Evolutionary conservation across 2,797 vertebrate species (phyloP).

Genomic region (Botia kubotai): DNA sequence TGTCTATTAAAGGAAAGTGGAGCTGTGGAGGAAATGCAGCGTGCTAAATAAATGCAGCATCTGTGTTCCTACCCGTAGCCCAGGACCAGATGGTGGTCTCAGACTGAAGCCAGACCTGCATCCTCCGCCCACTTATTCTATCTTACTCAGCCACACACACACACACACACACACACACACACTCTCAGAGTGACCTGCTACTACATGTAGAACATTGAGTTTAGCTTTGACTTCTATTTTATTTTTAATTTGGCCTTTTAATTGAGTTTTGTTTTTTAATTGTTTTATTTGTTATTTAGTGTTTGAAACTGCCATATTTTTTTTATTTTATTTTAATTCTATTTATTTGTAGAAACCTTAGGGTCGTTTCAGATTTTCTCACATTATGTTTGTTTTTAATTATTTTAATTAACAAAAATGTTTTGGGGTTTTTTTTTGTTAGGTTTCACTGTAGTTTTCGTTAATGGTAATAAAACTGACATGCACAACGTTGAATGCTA

Average conservation of each 20-base stretch:
- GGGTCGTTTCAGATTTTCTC: not conserved
- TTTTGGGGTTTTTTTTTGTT: not conserved
- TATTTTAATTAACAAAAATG: not conserved
- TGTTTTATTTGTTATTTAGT: too few species aligned
- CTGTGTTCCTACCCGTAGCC: slow-evolving; percentile 47
- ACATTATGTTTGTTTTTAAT: not conserved
- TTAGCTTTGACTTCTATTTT: not conserved
- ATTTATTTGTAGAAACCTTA: not conserved
- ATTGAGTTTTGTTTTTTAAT: not conserved
- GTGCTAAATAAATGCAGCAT: slow-evolving; percentile 57
- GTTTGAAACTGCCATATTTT: too few species aligned
- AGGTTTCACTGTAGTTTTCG: not conserved
- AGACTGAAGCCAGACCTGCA: slow-evolving; percentile 22
- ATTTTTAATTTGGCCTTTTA: not conserved
- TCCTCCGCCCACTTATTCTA: slow-evolving; percentile 14
- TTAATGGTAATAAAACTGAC: slow-evolving; percentile 4
- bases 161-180: slow-evolving; percentile 34
- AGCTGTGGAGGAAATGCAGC: slow-evolving; percentile 52
- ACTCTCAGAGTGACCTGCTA: slow-evolving; percentile 23
- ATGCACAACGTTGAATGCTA: slow-evolving; percentile 44
- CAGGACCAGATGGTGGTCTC: slow-evolving; percentile 53
- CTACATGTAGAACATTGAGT: slow-evolving; percentile 13
- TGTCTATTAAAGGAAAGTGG: slow-evolving; percentile 52
- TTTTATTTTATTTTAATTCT: too few species aligned
- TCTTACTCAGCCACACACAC: slow-evolving; percentile 38